Percentiles rank a stretch among this genome's conserved stretches.
phyloP scores from a whole-genome alignment of 2,797 vertebrate species.

The Tamandua tetradactyla region DNA sequence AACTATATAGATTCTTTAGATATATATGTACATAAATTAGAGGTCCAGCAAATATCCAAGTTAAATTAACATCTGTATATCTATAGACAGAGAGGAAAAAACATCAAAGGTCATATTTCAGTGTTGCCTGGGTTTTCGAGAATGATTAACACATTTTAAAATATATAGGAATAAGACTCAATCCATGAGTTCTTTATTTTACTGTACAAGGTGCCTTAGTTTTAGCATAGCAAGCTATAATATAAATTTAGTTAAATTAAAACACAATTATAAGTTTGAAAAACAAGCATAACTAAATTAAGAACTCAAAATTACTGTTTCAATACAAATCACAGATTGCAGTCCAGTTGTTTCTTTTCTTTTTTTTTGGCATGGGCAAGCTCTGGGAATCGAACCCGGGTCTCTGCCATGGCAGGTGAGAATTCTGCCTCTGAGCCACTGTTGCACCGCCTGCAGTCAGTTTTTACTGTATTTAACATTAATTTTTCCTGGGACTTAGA shows the following conservation, averaged over 20 bases:
- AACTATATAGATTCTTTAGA: conserved; percentile 7
- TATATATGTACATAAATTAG: neutral
- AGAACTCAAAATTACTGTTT: conserved; percentile 38
- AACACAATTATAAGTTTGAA: conserved; percentile 44
- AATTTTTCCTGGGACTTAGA: conserved; percentile 56
- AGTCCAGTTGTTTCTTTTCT: too few relatives aligned
- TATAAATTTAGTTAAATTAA: conserved; percentile 42
- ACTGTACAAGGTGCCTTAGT: neutral
- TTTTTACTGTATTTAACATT: conserved; percentile 52
- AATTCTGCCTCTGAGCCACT: too few relatives aligned
- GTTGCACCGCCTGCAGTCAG: conserved; percentile 20
- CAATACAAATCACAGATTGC: neutral
- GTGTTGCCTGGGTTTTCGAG: neutral
- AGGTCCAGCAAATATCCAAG: conserved; percentile 2
- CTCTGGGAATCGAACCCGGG: too few relatives aligned
- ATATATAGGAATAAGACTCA: neutral
- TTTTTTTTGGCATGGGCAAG: too few relatives aligned
- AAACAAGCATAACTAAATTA: conserved; percentile 25
- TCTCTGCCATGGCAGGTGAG: too few relatives aligned
- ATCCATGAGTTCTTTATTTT: neutral
- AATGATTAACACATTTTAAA: neutral
- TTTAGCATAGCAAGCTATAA: conserved; percentile 28
- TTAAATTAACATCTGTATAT: conserved; percentile 39
- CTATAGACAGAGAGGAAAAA: neutral
- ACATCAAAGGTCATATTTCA: conserved; percentile 25